Evolutionary conservation across 2,888 invertebrate species (phyloP).

Genomic region (Trypoxylon attenuatum): DNA sequence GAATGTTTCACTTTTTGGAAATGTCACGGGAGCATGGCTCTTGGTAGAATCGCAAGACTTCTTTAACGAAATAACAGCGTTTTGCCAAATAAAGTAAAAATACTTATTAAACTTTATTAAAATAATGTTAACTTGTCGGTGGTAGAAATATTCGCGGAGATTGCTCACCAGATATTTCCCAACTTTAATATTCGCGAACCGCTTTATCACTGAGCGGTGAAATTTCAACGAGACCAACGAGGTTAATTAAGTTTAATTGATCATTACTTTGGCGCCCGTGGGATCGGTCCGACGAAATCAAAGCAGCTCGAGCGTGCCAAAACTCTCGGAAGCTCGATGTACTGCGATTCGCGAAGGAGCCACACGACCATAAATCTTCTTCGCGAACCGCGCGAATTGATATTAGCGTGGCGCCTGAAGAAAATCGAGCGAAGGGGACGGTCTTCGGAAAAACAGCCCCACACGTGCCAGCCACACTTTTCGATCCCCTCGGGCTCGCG

Average conservation of each 20-base stretch:
- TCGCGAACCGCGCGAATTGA: conserved; percentile 15
- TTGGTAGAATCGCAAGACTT: too few species aligned
- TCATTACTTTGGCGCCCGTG: conserved; percentile 30
- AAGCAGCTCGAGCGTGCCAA: conserved; percentile 30
- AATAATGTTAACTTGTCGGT: too few species aligned
- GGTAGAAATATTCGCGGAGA: too few species aligned
- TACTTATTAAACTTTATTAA: too few species aligned
- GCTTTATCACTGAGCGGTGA: too few species aligned
- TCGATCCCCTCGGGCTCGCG: conserved; percentile 2
- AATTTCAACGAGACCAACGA: conserved; percentile 7
- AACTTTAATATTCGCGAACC: too few species aligned
- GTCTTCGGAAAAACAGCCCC: conserved; percentile 12
- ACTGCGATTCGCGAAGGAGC: conserved; percentile 13
- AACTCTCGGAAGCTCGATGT: not conserved
- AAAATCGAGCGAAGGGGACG: conserved; percentile 14
- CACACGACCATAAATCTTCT: conserved; percentile 23
- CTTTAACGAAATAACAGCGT: too few species aligned
- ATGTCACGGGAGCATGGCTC: too few species aligned
- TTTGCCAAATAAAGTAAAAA: too few species aligned
- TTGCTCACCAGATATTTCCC: too few species aligned
- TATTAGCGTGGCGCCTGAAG: conserved; percentile 7
- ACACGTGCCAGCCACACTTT: too few species aligned
- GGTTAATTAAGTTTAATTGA: conserved; percentile 41
- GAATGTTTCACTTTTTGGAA: too few species aligned
- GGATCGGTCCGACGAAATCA: conserved; percentile 13